phyloP scores from a whole-genome alignment of 2,113 vertebrate species.

The Progne subis region DNA sequence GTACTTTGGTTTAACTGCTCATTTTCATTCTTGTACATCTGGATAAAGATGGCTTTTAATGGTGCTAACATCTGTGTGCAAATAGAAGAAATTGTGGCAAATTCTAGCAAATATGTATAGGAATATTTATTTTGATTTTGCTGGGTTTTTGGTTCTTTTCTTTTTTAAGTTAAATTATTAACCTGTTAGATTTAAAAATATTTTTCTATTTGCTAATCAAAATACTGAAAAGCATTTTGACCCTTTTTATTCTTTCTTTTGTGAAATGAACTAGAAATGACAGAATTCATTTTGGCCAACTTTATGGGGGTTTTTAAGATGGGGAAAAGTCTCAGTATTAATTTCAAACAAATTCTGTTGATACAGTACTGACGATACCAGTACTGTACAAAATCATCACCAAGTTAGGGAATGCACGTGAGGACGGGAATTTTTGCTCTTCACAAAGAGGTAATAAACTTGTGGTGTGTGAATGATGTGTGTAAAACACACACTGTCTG shows the following conservation, averaged over 20 bases:
- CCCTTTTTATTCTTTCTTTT: not conserved
- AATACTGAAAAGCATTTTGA: not conserved
- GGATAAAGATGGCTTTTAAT: not conserved
- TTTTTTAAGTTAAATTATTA: not conserved
- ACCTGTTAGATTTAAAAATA: not conserved
- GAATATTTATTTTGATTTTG: not conserved
- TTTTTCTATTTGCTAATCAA: not conserved
- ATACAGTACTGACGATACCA: not conserved
- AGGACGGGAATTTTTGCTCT: not conserved
- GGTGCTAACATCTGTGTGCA: not conserved
- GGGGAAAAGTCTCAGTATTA: not conserved
- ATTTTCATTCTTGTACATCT: not conserved
- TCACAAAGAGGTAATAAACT: not conserved
- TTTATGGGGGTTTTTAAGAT: not conserved
- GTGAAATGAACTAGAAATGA: not conserved
- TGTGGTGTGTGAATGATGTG: not conserved
- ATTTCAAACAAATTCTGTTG: not conserved
- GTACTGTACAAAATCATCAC: not conserved
- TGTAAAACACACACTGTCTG: not conserved
- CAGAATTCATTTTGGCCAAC: not conserved
- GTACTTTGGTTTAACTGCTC: not conserved
- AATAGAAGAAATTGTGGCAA: not conserved
- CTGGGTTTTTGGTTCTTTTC: accelerated
- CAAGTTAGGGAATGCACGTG: not conserved
- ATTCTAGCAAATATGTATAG: not conserved